Base-by-base conservation (phyloP, 2,888 invertebrate species). In the Pachymerium ferrugineum region DNA sequence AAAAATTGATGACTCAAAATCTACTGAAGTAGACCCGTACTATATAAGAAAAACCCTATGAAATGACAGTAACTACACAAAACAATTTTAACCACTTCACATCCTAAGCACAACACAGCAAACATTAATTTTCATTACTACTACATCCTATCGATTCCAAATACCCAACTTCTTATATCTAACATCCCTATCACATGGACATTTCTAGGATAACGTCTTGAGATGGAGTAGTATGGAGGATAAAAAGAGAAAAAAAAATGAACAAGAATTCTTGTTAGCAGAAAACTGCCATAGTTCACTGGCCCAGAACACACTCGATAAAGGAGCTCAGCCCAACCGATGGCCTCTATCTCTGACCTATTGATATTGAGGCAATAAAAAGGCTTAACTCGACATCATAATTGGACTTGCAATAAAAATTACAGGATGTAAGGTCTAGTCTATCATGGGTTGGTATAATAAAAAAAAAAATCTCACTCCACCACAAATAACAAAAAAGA, bases 361-460 rank as follows among this genome's bases (percentile, higher is more conserved):
- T 62, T 62, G 62, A 62, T 62, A 62, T 62, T 62, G 62, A 62
- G 62, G 62, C 62, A 62, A 62, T 62, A 62, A 62, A 62, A 62
- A 62, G 62, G 28, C 62, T 62, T 62, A 62, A 62, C 62, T 62
- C 25, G 19, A 25, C n/a, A 28, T 62, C 62, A 62, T 62, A 62
- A 62, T 62, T 62, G 62, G 62, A 25, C 62, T 62, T n/a, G 3
- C 25, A 47, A 62, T 62, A 62, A 62, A 62, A 62, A 62, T 25
- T 62, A 62, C 62, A 62, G 62, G 62, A 62, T 62, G 28, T 62
- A 62, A 12, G 28, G 0, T 10, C 25, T n/a, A 38, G 25, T 14
- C 62, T 28, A 25, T 62, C 28, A 62, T 25, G 25, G 28, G n/a
- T n/a, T 10, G 62, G 25, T 28, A 1, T 62, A 62, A 62, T 62